phyloP scores from a whole-genome alignment of 2,113 vertebrate species.

The Polyodon spathula region DNA sequence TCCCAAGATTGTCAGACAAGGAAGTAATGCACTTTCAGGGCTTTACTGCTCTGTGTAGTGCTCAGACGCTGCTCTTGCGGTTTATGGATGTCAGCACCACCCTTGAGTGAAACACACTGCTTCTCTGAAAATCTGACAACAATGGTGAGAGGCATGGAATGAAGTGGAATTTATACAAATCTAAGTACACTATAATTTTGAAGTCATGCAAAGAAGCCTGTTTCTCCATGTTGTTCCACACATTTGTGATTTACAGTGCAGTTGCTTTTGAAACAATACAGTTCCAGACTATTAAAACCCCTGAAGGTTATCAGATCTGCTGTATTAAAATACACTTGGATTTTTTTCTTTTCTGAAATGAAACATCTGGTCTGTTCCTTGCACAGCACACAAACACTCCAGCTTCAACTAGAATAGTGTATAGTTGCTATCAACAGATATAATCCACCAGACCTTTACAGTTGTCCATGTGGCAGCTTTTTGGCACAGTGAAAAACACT shows the following conservation, averaged over 20 bases:
- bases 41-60: background rate
- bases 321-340: slow-evolving; percentile 20
- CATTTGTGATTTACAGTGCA: slow-evolving; percentile 5
- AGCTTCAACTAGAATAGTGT: slow-evolving; percentile 12
- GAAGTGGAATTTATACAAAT: too few relatives aligned
- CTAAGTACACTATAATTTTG: too few relatives aligned
- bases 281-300: slow-evolving; percentile 15
- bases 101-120: slow-evolving; percentile 15
- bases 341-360: slow-evolving; percentile 15
- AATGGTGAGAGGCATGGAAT: too few relatives aligned
- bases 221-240: too few relatives aligned
- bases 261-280: slow-evolving; percentile 10
- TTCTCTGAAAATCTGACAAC: slow-evolving; percentile 52
- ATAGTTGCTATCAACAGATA: slow-evolving; percentile 17
- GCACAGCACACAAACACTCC: background rate
- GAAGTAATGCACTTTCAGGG: background rate
- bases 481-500: slow-evolving; percentile 11
- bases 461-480: slow-evolving; percentile 24
- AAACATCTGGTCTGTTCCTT: slow-evolving; percentile 23
- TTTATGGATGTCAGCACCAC: slow-evolving; percentile 52
- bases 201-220: too few relatives aligned
- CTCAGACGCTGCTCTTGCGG: slow-evolving; percentile 32
- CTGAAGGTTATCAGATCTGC: slow-evolving; percentile 19
- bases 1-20: too few relatives aligned
- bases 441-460: slow-evolving; percentile 7